Evolutionary conservation across 2,113 vertebrate genomes (phyloP).

Genomic region (Passerina amoena): DNA sequence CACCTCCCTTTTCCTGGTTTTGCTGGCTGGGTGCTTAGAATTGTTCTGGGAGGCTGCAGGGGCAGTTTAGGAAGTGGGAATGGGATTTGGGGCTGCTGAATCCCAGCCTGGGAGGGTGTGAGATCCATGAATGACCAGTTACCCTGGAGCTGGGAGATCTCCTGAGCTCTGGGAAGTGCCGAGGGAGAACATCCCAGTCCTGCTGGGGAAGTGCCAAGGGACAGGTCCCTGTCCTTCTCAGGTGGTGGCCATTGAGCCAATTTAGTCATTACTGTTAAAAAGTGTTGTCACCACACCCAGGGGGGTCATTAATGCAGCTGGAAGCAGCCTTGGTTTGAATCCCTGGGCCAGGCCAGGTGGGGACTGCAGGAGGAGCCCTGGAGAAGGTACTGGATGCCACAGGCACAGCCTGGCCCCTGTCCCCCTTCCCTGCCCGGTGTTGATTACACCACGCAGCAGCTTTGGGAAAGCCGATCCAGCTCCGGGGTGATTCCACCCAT

Average conservation of each 20-base stretch:
- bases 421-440: background rate
- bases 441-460: accelerated
- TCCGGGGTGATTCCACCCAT: background rate
- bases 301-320: background rate
- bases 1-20: background rate
- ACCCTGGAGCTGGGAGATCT: background rate
- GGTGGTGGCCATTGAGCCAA: accelerated
- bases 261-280: background rate
- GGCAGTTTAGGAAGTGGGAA: background rate
- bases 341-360: accelerated
- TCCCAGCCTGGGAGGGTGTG: accelerated
- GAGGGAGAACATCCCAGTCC: no score
- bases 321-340: accelerated
- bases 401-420: background rate
- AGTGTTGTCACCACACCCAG: accelerated
- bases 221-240: no score
- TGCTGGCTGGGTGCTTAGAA: background rate
- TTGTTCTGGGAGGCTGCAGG: accelerated
- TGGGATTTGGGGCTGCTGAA: background rate
- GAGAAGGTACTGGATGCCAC: accelerated
- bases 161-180: background rate
- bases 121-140: accelerated
- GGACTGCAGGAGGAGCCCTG: background rate
- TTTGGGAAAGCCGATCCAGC: background rate
- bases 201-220: no score